Evolutionary conservation across 2,888 invertebrate species (phyloP).

Genomic region (Cetonia aurata): DNA sequence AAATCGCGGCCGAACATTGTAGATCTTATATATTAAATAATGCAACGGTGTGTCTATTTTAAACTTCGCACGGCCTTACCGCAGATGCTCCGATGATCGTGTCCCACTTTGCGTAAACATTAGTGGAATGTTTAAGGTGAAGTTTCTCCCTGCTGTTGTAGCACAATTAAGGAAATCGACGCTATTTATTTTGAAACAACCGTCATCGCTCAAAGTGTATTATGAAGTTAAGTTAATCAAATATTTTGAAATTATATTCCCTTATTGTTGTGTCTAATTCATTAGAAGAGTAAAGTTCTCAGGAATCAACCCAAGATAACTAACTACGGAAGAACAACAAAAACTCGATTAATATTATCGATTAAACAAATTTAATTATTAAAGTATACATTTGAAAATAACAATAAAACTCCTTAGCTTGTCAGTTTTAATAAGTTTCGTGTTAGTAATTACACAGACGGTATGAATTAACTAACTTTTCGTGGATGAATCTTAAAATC

Average conservation of each 20-base stretch:
- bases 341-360: slow-evolving; percentile 4
- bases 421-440: slow-evolving; percentile 11
- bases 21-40: too few relatives aligned
- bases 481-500: slow-evolving; percentile 32
- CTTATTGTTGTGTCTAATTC: neutral
- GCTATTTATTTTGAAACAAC: too few relatives aligned
- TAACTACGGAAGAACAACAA: slow-evolving; percentile 12
- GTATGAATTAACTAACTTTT: slow-evolving; percentile 18
- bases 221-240: neutral
- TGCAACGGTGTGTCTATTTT: too few relatives aligned
- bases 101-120: slow-evolving; percentile 46
- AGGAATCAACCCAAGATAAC: neutral
- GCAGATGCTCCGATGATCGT: slow-evolving; percentile 5
- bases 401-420: slow-evolving; percentile 2
- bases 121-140: slow-evolving; percentile 44
- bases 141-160: slow-evolving; percentile 49
- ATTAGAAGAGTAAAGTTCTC: neutral
- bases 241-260: neutral
- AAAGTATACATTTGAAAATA: slow-evolving; percentile 23
- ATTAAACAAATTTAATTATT: slow-evolving; percentile 31
- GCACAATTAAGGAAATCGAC: slow-evolving; percentile 45
- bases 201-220: neutral
- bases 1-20: too few relatives aligned
- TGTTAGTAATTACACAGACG: slow-evolving; percentile 1
- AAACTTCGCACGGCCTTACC: neutral